phyloP scores from a whole-genome alignment of 2,888 invertebrate species.

The Lingula anatina region DNA sequence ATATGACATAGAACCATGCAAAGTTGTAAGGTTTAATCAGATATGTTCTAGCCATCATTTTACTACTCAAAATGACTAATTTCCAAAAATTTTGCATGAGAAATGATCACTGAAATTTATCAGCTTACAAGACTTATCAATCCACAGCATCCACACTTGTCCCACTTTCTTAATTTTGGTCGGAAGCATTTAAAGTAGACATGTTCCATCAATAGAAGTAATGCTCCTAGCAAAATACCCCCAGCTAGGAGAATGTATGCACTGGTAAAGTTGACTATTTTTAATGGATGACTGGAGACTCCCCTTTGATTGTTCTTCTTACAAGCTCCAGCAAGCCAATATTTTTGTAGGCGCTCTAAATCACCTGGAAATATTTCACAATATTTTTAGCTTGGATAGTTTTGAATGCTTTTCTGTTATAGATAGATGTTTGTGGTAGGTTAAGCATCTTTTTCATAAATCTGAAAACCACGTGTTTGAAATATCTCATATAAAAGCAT shows the following conservation, averaged over 20 bases:
- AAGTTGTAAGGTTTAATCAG: too few species aligned
- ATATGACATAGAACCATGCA: too few species aligned
- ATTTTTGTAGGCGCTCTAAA: conserved; percentile 80
- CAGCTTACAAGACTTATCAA: conserved; percentile 83
- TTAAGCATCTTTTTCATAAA: too few species aligned
- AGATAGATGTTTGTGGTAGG: too few species aligned
- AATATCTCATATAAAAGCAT: too few species aligned
- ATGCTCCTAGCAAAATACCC: conserved; percentile 84
- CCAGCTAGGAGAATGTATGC: conserved; percentile 93
- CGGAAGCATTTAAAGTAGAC: conserved; percentile 81
- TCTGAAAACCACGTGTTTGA: too few species aligned
- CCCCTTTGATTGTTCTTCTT: conserved; percentile 75
- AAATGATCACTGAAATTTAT: too few species aligned
- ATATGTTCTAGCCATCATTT: too few species aligned
- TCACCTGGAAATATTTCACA: conserved; percentile 71
- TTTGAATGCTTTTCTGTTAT: too few species aligned
- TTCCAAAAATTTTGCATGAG: too few species aligned
- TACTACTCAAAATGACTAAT: too few species aligned
- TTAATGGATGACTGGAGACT: conserved; percentile 63
- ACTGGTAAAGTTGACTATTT: conserved; percentile 81
- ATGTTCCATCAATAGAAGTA: conserved; percentile 84
- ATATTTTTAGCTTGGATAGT: too few species aligned
- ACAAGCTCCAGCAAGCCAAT: conserved; percentile 97
- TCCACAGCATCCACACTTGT: conserved; percentile 87
- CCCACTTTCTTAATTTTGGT: conserved; percentile 52